Evolutionary conservation across 2,888 invertebrate species (phyloP).

Genomic region (Conistra vaccinii): DNA sequence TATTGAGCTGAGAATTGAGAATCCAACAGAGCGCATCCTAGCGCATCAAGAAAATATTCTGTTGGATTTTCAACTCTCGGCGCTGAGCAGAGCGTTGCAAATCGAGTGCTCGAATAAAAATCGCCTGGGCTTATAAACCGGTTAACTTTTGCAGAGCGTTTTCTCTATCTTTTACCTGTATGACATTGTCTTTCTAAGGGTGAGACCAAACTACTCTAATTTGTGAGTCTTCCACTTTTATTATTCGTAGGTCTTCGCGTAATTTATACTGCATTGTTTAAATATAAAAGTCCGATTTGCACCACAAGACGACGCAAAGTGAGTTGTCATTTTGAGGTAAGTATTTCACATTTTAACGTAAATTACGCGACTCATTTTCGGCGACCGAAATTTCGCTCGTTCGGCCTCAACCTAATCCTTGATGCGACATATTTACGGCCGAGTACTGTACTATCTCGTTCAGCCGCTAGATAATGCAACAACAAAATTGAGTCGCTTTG

Average conservation of each 20-base stretch:
- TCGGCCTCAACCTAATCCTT: not conserved
- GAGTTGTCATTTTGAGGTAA: not conserved
- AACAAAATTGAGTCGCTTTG: not conserved
- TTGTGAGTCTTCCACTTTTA: no score
- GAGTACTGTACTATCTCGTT: not conserved
- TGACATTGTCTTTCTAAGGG: not conserved
- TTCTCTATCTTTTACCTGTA: no score
- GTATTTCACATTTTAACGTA: conserved; percentile 4
- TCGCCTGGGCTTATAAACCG: no score
- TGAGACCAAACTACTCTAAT: not conserved
- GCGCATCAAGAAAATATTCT: no score
- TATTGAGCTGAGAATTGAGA: no score
- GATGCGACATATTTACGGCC: not conserved
- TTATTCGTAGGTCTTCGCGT: no score
- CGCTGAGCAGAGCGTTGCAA: no score
- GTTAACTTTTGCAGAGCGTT: no score
- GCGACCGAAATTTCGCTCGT: not conserved
- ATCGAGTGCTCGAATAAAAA: no score
- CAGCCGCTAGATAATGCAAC: not conserved
- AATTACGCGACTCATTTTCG: not conserved
- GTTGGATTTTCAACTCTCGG: no score
- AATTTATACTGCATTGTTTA: not conserved
- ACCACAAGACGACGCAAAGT: not conserved
- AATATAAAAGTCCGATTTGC: not conserved
- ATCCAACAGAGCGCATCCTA: no score